A percentile compares a stretch with the other conserved stretches of the same genome.
phyloP scores from a whole-genome alignment of 2,113 vertebrate species.

The Cyanistes caeruleus region DNA sequence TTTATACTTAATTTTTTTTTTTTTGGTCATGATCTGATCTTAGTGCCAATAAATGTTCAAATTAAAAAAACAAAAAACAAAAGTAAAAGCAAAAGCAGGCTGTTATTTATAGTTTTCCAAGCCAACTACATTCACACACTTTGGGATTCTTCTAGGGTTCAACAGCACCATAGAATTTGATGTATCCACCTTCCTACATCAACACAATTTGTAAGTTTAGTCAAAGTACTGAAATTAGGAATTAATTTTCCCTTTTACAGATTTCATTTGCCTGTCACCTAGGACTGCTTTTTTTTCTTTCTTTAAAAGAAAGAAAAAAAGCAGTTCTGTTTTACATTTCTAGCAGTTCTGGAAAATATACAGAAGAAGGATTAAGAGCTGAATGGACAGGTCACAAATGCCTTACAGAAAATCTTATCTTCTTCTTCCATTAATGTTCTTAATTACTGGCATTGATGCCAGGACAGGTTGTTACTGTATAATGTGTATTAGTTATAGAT shows the following conservation, averaged over 20 bases:
- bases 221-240: neutral
- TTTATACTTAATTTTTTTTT: neutral
- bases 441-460: neutral
- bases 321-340: neutral
- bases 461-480: neutral
- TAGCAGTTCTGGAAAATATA: neutral
- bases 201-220: neutral
- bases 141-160: neutral
- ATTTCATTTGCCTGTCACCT: neutral
- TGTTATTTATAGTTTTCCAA: neutral
- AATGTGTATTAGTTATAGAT: neutral
- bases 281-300: neutral
- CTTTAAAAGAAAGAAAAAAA: neutral
- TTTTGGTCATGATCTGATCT: neutral
- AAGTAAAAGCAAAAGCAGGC: no score
- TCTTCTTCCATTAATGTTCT: neutral
- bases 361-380: neutral
- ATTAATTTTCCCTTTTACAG: neutral
- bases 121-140: neutral
- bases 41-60: neutral
- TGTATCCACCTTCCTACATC: rapidly evolving
- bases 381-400: neutral
- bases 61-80: neutral
- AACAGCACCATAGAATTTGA: neutral
- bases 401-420: neutral